These are phyloP conservation scores for Laticauda colubrina DNA, from an alignment of 2,113 vertebrate species.

Conservation along the genomic window DNA sequence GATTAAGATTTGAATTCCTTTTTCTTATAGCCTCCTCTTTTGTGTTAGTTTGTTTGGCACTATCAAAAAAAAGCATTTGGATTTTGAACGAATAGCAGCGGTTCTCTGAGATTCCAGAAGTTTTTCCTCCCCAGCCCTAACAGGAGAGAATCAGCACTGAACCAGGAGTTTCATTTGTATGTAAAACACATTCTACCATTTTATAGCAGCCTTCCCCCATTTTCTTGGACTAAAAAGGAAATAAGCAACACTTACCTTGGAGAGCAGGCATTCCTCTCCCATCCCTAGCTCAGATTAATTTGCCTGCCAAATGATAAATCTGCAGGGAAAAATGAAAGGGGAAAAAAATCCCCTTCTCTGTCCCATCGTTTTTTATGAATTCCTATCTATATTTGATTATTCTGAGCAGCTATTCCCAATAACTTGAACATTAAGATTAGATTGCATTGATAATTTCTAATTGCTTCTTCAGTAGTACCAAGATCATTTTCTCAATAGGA, in stretches of 20 bases:
- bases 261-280: neutral
- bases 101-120: neutral
- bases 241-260: neutral
- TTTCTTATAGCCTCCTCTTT: neutral
- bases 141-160: neutral
- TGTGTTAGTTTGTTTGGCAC: neutral
- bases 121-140: neutral
- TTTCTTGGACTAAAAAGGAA: neutral
- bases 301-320: neutral
- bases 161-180: neutral
- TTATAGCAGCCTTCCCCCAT: neutral
- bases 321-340: neutral
- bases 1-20: neutral
- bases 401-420: neutral
- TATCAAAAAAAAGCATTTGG: neutral
- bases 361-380: neutral
- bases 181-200: neutral
- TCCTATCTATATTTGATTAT: neutral
- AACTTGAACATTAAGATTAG: neutral
- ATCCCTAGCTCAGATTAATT: neutral
- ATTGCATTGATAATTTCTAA: neutral
- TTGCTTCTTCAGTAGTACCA: slow-evolving; percentile 1
- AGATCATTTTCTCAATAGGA: slow-evolving; percentile 5
- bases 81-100: neutral
- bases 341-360: neutral